Evolutionary conservation across 2,888 invertebrate genomes (phyloP).

Genomic region (Hipparchia semele): DNA sequence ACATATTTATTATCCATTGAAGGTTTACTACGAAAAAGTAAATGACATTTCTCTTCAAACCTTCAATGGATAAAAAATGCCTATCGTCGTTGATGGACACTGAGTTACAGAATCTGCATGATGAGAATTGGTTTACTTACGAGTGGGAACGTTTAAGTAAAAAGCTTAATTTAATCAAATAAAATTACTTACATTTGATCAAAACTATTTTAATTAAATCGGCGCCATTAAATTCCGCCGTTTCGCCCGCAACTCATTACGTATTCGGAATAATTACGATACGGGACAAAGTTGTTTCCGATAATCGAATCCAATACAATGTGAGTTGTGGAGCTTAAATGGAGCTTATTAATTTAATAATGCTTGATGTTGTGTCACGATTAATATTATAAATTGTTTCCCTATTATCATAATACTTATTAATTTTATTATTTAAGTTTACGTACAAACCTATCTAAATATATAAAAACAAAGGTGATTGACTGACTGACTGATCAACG

Average conservation of each 20-base stretch:
- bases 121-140: background rate
- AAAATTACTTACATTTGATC: background rate
- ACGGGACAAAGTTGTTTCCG: constrained; percentile 16
- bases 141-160: background rate
- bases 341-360: constrained; percentile 3
- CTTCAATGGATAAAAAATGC: no score
- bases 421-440: background rate
- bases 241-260: constrained; percentile 11
- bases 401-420: background rate
- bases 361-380: background rate
- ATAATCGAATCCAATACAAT: constrained; percentile 10
- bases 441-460: no score
- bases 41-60: no score
- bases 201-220: constrained; percentile 17
- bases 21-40: no score
- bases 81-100: no score
- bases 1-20: no score
- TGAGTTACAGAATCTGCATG: no score
- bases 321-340: constrained; percentile 1
- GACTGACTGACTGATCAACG: no score
- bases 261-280: constrained; percentile 19
- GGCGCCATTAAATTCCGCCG: constrained; percentile 2
- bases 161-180: background rate
- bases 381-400: background rate
- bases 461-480: no score